A percentile compares a stretch with the other conserved stretches of the same genome.
Conservation (phyloP, 2,888 invertebrate genomes). For the Ochropacha duplaris region DNA sequence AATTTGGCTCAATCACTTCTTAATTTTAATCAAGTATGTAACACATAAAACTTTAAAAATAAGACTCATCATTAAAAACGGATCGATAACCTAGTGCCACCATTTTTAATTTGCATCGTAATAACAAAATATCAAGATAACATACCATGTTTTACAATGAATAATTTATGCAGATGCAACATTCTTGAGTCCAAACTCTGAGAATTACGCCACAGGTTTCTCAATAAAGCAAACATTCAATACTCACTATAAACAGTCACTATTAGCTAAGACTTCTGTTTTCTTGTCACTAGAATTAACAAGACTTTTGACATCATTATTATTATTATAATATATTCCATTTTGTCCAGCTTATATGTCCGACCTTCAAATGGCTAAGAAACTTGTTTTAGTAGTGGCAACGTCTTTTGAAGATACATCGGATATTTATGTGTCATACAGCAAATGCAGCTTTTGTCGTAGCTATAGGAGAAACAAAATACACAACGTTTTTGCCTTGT, state of each 20-base stretch:
- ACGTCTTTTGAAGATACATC: neutral
- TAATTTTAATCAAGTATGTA: too few relatives aligned
- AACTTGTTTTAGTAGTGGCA: conserved; percentile 3
- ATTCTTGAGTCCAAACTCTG: neutral
- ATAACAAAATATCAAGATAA: neutral
- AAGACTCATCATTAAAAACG: too few relatives aligned
- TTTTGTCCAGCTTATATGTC: conserved; percentile 3
- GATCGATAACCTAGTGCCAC: too few relatives aligned
- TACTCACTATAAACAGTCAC: neutral
- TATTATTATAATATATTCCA: conserved; percentile 3
- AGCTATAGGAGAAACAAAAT: neutral
- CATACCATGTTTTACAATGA: neutral
- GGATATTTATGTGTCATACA: neutral
- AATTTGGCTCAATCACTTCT: too few relatives aligned
- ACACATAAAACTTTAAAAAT: too few relatives aligned
- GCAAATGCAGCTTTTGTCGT: neutral
- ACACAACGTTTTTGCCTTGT: conserved; percentile 17
- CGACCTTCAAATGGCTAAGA: neutral
- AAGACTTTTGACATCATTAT: conserved; percentile 4
- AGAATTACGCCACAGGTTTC: neutral
- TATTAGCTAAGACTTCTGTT: conserved; percentile 4
- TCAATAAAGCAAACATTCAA: conserved; percentile 3
- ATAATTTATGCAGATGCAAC: neutral
- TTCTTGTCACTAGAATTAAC: neutral
- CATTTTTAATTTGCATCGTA: too few relatives aligned